phyloP scores from a whole-genome alignment of 2,797 vertebrate genomes.

The Sitta carolinensis region DNA sequence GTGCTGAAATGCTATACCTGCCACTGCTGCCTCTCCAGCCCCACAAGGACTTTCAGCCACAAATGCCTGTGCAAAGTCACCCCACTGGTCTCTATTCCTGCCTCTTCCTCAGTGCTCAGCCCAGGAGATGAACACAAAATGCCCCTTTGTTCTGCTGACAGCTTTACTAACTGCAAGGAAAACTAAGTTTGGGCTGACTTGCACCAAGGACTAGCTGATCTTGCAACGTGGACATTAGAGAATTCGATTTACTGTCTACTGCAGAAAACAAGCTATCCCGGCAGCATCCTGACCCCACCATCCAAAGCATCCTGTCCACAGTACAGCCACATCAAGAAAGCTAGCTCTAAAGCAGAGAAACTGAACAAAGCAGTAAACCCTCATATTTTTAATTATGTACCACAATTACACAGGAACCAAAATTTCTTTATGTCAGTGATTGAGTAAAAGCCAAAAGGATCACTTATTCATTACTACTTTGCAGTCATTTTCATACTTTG shows the following conservation, averaged over 20 bases:
- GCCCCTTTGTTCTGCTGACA: background rate
- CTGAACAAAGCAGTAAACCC: background rate
- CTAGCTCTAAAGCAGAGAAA: background rate
- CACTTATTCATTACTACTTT: constrained; percentile 14
- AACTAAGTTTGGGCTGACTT: background rate
- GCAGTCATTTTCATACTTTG: constrained; percentile 39
- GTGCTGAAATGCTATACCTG: background rate
- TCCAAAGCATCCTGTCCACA: background rate
- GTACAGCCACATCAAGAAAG: background rate
- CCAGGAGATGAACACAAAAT: accelerated
- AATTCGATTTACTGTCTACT: background rate
- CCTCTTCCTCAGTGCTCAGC: background rate
- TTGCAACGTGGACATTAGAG: background rate
- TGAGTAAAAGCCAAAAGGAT: constrained; percentile 36
- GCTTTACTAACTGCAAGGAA: background rate
- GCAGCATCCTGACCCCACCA: background rate
- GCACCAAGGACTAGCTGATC: background rate
- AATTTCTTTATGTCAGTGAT: background rate
- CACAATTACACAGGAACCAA: constrained; percentile 32
- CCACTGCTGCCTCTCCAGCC: background rate
- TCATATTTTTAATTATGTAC: background rate
- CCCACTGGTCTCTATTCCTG: background rate
- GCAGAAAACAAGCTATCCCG: background rate
- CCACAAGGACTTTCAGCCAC: background rate
- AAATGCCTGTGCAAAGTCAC: background rate